Base-by-base conservation (phyloP, 2,888 invertebrate genomes). In the Plebejus argus region DNA sequence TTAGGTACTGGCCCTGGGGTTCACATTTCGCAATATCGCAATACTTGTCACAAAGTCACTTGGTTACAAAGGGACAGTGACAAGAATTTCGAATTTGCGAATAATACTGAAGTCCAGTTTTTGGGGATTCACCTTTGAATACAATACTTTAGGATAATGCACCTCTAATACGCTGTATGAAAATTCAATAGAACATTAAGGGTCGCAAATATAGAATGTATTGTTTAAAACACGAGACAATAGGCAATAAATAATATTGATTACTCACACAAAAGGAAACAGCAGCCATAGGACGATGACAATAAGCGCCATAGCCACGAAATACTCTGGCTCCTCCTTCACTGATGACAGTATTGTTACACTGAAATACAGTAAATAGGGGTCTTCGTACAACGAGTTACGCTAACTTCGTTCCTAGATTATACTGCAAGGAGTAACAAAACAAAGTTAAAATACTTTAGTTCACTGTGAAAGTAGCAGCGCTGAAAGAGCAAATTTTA, bases 241-340 rank as follows among this genome's bases (percentile, higher is more conserved):
- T 81, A 80, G 79, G 76, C 58, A 76, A 82, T 82, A 78, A 80
- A 80, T 76, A 77, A 81, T 80, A 78, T 79, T 77, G 61, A 79
- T 79, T 79, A 90, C 93, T 90, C 81, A 93, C 93, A 92, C 81
- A 86, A 92, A 90, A 79, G 92, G 90, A 79, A 89, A 84, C 61
- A 85, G 78, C 61, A 90, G 87, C 90, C 91, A 93, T n/a, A 92
- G 78, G 8, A 89, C 88, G 15, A 87, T 71, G 33, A 89, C 82
- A n/a, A 93, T 86, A 56, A 90, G 79, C 7, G 87, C 85, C 77
- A 89, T 81, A 1, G 90, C 88, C 49, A 89, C 79, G 81, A 84
- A 93, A 83, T 91, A 90, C 80, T 92, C 91, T 0, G 91, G 89
- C 70, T 84, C 85, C n/a, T 87, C 86, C 5, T 76, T 79, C 49